Evolutionary conservation across 2,113 vertebrate species (phyloP).

Genomic region (Choloepus hoffmanni): DNA sequence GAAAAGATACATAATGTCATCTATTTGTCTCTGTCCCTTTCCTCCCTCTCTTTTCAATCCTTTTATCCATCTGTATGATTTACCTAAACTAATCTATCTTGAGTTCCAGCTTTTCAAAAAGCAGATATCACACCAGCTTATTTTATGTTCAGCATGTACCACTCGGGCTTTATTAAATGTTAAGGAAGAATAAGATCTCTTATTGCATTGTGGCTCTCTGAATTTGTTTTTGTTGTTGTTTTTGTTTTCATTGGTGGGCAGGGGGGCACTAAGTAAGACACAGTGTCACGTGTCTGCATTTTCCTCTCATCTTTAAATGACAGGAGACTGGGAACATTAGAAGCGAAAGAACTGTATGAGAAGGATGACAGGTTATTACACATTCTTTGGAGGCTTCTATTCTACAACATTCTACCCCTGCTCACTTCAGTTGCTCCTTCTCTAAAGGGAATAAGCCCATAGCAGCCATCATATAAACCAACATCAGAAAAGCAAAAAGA

Average conservation of each 20-base stretch:
- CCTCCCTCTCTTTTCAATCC: neutral
- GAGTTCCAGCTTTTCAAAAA: conserved; percentile 27
- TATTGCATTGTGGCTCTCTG: neutral
- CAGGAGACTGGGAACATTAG: neutral
- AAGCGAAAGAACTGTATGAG: neutral
- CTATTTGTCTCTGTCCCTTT: neutral
- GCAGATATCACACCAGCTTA: neutral
- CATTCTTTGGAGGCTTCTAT: neutral
- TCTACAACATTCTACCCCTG: neutral
- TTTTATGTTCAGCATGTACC: neutral
- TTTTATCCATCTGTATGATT: neutral
- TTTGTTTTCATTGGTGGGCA: neutral
- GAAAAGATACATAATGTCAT: rapidly evolving
- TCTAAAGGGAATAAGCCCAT: neutral
- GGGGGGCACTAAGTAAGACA: neutral
- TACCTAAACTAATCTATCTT: neutral
- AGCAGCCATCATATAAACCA: neutral
- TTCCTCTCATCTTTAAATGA: neutral
- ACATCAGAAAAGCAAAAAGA: neutral
- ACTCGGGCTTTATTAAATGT: neutral
- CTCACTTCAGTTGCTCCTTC: neutral
- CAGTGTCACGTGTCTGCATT: neutral
- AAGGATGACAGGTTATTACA: neutral
- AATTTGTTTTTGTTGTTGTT: neutral
- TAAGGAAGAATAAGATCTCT: neutral